Conservation (phyloP, 2,113 vertebrate species). For the Pholis gunnellus region DNA sequence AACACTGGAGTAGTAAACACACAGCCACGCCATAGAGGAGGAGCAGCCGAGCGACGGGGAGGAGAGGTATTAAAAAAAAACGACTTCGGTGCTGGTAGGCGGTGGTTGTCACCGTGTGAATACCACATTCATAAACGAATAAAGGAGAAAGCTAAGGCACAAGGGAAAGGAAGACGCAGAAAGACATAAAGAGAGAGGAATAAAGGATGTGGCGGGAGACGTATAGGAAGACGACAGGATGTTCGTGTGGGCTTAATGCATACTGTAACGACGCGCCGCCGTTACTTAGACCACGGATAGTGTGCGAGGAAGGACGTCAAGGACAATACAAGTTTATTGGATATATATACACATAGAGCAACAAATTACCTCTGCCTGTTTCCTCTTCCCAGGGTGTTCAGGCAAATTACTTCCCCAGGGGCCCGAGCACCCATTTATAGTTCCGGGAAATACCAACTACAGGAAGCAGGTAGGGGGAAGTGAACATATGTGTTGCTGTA, state of each 20-base stretch:
- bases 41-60: slow-evolving; percentile 34
- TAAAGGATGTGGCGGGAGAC: not conserved
- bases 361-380: no score
- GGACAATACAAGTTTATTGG: no score
- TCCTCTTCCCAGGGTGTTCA: no score
- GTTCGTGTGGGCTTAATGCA: not conserved
- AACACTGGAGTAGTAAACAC: slow-evolving; percentile 68
- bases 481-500: no score
- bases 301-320: no score
- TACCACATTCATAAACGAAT: slow-evolving; percentile 24
- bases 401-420: no score
- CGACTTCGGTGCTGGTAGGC: slow-evolving; percentile 15
- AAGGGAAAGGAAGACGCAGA: not conserved
- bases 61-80: not conserved
- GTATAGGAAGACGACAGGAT: not conserved
- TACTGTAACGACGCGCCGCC: no score
- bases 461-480: no score
- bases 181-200: not conserved
- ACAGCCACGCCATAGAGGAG: slow-evolving; percentile 30
- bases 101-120: slow-evolving; percentile 37
- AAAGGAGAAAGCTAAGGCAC: not conserved
- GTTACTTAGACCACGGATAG: no score
- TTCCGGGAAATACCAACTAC: no score
- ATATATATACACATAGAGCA: no score
- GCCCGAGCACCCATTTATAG: no score